These are phyloP conservation scores for Telenomus remus DNA, from an alignment of 1,140 invertebrate species.

Conservation along the genomic window DNA sequence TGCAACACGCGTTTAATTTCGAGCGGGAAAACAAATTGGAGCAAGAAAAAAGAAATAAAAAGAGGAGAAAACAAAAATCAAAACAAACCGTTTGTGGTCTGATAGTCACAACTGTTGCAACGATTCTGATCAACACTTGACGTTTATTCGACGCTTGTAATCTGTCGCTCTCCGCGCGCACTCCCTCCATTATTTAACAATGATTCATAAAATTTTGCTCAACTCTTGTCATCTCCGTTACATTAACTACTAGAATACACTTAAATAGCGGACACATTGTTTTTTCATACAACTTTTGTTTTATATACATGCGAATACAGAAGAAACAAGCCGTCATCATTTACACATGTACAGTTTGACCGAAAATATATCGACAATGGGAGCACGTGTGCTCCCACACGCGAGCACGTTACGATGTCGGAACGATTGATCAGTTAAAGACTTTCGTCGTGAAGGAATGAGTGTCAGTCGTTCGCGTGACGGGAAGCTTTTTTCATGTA, in stretches of 20 bases:
- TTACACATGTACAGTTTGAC: conserved; percentile 36
- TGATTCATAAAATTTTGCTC: conserved; percentile 44
- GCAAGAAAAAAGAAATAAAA: not conserved
- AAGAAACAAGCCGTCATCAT: conserved; percentile 19
- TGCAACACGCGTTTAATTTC: not conserved
- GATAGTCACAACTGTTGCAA: not conserved
- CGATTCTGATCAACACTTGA: not conserved
- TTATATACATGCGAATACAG: conserved; percentile 24
- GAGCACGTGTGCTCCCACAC: conserved; percentile 68
- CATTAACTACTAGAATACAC: conserved; percentile 31
- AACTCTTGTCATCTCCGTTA: conserved; percentile 20
- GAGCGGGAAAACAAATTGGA: not conserved
- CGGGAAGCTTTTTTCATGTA: conserved; percentile 59
- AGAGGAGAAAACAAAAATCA: not conserved
- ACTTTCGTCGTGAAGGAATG: conserved; percentile 48
- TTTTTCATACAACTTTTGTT: conserved; percentile 29
- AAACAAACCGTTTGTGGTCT: not conserved
- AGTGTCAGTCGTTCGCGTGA: conserved; percentile 68
- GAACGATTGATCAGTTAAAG: not conserved
- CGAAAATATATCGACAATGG: conserved; percentile 25
- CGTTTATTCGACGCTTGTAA: not conserved
- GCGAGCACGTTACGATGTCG: conserved; percentile 46
- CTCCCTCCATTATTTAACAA: conserved; percentile 39
- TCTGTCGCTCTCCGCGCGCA: not conserved
- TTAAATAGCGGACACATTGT: conserved; percentile 29